phyloP scores from a whole-genome alignment of 1,140 invertebrate genomes.

The Plectrocnemia conspersa region DNA sequence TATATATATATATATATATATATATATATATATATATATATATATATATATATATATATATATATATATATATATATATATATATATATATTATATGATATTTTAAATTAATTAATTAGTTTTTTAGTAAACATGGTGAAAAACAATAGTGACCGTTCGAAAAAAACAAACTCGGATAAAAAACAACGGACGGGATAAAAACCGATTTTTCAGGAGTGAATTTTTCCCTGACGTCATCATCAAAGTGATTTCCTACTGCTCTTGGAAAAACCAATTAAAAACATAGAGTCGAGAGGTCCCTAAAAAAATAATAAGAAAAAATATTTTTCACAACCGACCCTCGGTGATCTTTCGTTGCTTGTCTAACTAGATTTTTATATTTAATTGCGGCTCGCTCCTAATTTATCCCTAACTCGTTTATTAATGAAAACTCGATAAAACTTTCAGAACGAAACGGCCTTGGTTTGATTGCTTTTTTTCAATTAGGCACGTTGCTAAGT shows the following conservation, averaged over 20 bases:
- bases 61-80: neutral
- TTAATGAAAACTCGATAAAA: too few species aligned
- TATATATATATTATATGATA: neutral
- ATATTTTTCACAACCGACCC: too few species aligned
- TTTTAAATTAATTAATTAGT: neutral
- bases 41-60: slow-evolving; percentile 5
- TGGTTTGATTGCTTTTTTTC: too few species aligned
- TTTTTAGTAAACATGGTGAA: neutral
- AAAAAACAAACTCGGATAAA: too few species aligned
- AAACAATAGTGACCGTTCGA: neutral
- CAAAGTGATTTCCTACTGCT: slow-evolving; percentile 8
- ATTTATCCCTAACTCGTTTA: too few species aligned
- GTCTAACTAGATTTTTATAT: slow-evolving; percentile 22
- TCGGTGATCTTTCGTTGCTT: too few species aligned
- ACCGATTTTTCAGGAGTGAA: too few species aligned
- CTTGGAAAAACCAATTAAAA: slow-evolving; percentile 13
- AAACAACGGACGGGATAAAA: too few species aligned
- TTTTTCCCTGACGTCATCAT: slow-evolving; percentile 12
- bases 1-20: too few species aligned
- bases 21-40: neutral
- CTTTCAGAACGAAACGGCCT: too few species aligned
- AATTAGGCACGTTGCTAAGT: too few species aligned
- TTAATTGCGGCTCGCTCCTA: slow-evolving; percentile 7
- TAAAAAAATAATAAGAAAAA: too few species aligned
- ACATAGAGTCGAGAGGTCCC: slow-evolving; percentile 6